These are phyloP conservation scores for Glaucopsyche alexis DNA, from an alignment of 2,888 invertebrate species.

Conservation along the genomic window DNA sequence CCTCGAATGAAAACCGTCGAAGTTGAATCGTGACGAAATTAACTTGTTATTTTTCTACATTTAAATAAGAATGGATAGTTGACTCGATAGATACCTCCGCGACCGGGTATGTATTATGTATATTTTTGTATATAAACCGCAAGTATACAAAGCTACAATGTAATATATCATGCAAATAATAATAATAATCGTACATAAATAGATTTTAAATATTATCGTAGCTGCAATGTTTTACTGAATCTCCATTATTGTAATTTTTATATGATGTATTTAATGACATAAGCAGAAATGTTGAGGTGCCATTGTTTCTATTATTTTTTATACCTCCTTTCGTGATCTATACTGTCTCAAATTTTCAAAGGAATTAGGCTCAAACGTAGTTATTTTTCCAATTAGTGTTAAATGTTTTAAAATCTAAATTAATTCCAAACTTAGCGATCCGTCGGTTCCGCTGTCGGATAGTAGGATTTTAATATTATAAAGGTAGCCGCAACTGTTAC, in stretches of 20 bases:
- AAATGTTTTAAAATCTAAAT: slow-evolving; percentile 27
- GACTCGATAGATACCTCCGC: slow-evolving; percentile 42
- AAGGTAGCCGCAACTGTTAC: slow-evolving; percentile 20
- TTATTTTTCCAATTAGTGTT: slow-evolving; percentile 27
- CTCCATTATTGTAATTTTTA: slow-evolving; percentile 74
- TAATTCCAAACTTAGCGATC: slow-evolving; percentile 24
- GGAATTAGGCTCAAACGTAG: slow-evolving; percentile 28
- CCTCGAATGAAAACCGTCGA: slow-evolving; percentile 2
- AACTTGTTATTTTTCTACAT: slow-evolving; percentile 67
- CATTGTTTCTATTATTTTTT: slow-evolving; percentile 72
- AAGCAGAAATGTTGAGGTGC: slow-evolving; percentile 74
- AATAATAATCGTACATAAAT: slow-evolving; percentile 57
- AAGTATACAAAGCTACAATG: slow-evolving; percentile 65
- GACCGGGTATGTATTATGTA: slow-evolving; percentile 66
- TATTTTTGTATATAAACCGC: slow-evolving; percentile 77
- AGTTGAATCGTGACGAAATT: slow-evolving; percentile 48
- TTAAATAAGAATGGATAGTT: slow-evolving; percentile 46
- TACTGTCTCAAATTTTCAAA: slow-evolving; percentile 25
- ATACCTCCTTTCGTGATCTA: slow-evolving; percentile 45
- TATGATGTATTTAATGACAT: slow-evolving; percentile 69
- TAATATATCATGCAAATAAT: slow-evolving; percentile 66
- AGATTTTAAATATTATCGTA: slow-evolving; percentile 54
- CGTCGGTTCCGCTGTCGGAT: slow-evolving; percentile 8
- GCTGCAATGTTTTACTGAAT: slow-evolving; percentile 69
- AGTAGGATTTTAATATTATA: slow-evolving; percentile 12